Base-by-base conservation (phyloP, 2,113 vertebrate species). In the Apeltes quadracus region DNA sequence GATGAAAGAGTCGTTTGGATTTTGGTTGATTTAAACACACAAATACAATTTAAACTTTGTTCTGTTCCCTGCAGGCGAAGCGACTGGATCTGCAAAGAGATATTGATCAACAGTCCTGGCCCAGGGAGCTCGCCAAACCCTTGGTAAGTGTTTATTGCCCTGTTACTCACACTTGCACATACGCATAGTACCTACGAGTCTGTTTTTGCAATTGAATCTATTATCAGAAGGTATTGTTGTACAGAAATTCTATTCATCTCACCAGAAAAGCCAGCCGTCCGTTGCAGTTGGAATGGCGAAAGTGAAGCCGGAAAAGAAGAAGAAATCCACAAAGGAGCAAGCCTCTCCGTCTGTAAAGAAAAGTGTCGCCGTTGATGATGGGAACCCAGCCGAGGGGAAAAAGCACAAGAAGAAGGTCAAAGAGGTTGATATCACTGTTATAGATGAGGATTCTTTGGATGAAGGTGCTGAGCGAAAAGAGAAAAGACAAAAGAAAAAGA, bases 241-340 rank as follows among this genome's bases (percentile, higher is more conserved):
- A 0, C 23, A 69, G 5, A 57, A 65, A 64, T 58, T 72, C 14
- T 53, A 2, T 58, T 76, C 68, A 14, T 77, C 29, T 71, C 44
- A 61, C 15, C 54, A 87, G 88, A 73, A 16, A 77, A 72, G 3
- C 36, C 43, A 56, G 18, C 56, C 3, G 15, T 43, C 13, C 22
- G 69, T 61, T 69, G 12, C 72, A 8, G 0, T 12, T 2, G 14
- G 53, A 34, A 51, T 8, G 1, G 51, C n/a, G 39, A 72, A 67
- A 73, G 70, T 72, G 48, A 90, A 81, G 38, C 44, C 2, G n/a
- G 23, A 53, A 63, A 91, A 88, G 43, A 58, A 81, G 59, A 92
- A 87, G 61, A 89, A 81, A 63, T 61, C 3, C 0, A 90, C 86
- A 25, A 82, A 84, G 41, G 54, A 18, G 70, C 41, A 61, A 51